Evolutionary conservation across 2,797 vertebrate genomes (phyloP), one percentile per base, ranked within the genome.

Genomic region (Molossus alvarezi): DNA sequence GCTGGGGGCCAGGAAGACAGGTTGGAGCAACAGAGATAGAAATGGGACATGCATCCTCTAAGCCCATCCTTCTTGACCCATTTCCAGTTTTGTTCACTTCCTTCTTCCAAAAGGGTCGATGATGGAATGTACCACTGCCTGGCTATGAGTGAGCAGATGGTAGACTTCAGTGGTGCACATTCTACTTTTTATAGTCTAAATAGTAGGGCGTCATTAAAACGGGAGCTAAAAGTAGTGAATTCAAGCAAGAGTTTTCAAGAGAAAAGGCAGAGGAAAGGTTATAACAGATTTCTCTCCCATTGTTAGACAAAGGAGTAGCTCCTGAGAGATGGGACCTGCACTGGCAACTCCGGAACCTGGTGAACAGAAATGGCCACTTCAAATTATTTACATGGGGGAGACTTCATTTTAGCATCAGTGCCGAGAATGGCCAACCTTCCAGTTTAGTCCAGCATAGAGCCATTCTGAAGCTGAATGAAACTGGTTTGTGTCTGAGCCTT

Each of bases 31-130:
- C 8, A 62, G 57, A 73, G 8, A 53, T 2, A 13, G 69, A 64
- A 51, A 5, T 58, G 48, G 21, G 29, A 8, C 13, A 51, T 4
- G 33, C 29, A 18, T 11, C 6, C 17, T 41, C 23, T 21, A 21
- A 48, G 17, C 27, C 8, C 17, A 1, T 20, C 1, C 10, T 75
- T 5, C 23, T 0, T 1, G 6, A 15, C 8, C 13, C 29, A 12
- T 48, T 84, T 58, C 51, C 69, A 21, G 25, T 29, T 8, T 1
- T 51, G n/a, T 45, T 55, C 6, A 45, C 25, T 51, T 27, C 53
- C 27, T 75, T 71, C 21, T 64, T 88, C 20, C 3, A n/a, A 23
- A 5, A 17, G 23, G 15, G 1, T 23, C 4, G 4, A n/a, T n/a
- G 37, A 48, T 45, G 3, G 14, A 23, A 37, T 6, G 18, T 5